phyloP scores from a whole-genome alignment of 2,113 vertebrate species.

The Pungitius pungitius region DNA sequence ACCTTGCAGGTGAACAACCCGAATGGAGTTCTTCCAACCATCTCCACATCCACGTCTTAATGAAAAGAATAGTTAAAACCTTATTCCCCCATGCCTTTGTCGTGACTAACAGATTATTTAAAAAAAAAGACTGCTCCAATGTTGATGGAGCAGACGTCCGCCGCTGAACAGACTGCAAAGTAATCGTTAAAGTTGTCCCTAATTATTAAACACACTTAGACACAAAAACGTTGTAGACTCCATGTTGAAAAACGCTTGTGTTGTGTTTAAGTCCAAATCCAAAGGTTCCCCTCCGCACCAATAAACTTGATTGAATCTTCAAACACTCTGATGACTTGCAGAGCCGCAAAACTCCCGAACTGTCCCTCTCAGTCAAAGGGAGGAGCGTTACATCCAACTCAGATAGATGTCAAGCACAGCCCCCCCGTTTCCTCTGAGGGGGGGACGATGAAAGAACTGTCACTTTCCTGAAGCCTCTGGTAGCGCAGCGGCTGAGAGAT shows the following conservation, averaged over 20 bases:
- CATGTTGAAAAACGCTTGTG: neutral
- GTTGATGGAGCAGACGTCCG: neutral
- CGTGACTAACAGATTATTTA: neutral
- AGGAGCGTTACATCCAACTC: constrained; percentile 4
- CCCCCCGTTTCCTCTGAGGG: constrained; percentile 53
- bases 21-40: constrained; percentile 12
- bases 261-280: constrained; percentile 20
- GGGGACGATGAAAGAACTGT: constrained; percentile 64
- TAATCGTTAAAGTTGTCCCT: neutral
- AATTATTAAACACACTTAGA: neutral
- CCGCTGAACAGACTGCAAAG: neutral
- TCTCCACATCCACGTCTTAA: constrained; percentile 27
- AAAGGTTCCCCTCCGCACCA: constrained; percentile 33
- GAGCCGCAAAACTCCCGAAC: constrained; percentile 58
- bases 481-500: constrained; percentile 37
- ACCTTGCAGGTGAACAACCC: constrained; percentile 41
- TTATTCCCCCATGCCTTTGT: neutral
- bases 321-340: constrained; percentile 57
- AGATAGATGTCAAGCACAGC: constrained; percentile 24
- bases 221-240: neutral
- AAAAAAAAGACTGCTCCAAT: neutral
- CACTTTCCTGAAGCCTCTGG: constrained; percentile 54
- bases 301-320: constrained; percentile 72
- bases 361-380: constrained; percentile 62
- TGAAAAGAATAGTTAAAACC: neutral